Percentiles rank a stretch among this genome's conserved stretches.
phyloP scores from a whole-genome alignment of 2,113 vertebrate species.

The Myodes glareolus region DNA sequence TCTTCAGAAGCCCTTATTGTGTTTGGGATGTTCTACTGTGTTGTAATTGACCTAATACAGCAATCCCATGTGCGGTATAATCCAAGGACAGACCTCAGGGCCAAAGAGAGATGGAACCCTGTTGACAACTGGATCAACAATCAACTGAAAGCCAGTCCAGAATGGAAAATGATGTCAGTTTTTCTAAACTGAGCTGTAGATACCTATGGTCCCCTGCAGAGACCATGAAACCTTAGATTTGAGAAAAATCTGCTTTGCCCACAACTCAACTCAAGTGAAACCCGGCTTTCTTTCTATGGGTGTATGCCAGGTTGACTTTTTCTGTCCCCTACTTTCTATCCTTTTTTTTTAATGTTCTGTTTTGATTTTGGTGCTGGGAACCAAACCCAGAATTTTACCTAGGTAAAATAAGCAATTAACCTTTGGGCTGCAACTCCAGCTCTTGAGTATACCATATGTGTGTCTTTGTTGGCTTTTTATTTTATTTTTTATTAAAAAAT shows the following conservation, averaged over 20 bases:
- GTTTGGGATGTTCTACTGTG: neutral
- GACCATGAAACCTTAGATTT: neutral
- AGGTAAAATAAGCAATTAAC: neutral
- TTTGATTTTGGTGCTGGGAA: neutral
- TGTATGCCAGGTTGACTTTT: neutral
- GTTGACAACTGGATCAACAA: neutral
- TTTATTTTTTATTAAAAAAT: neutral
- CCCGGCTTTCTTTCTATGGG: neutral
- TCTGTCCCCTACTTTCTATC: neutral
- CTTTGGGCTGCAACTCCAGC: neutral
- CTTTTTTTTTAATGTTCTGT: neutral
- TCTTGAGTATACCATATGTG: neutral
- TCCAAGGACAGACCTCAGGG: neutral
- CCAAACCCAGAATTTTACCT: neutral
- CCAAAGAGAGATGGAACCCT: neutral
- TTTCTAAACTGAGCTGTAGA: neutral
- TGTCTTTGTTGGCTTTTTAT: neutral
- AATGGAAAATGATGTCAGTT: neutral
- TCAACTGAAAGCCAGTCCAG: neutral
- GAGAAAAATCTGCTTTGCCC: neutral
- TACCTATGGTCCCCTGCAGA: neutral
- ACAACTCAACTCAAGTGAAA: neutral
- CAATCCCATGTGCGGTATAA: neutral
- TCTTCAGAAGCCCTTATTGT: neutral
- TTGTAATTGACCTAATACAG: too few species aligned